phyloP scores from a whole-genome alignment of 1,140 invertebrate species.

The Drosophila sechellia region DNA sequence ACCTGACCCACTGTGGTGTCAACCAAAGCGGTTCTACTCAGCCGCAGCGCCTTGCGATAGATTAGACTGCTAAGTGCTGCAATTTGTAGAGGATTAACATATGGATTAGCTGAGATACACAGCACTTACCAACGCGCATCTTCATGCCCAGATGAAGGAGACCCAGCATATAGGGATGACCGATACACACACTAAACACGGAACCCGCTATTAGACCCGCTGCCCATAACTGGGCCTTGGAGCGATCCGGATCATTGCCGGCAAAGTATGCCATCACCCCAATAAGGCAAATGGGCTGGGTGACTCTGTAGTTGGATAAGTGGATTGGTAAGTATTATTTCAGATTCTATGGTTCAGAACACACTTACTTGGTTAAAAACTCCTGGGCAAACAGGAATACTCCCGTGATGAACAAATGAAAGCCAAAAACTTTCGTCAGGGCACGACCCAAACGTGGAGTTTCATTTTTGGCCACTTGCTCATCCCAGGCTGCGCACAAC shows the following conservation, averaged over 20 bases:
- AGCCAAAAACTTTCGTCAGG: conserved; percentile 60
- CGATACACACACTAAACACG: conserved; percentile 85
- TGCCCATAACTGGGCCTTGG: conserved; percentile 86
- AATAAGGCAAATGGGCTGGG: conserved; percentile 67
- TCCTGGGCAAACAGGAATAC: conserved; percentile 44
- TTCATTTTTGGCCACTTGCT: conserved; percentile 52
- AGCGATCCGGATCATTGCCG: conserved; percentile 43
- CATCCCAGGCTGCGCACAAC: conserved; percentile 65
- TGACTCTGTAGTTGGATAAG: conserved; percentile 18
- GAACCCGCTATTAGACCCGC: conserved; percentile 86
- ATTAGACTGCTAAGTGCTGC: conserved; percentile 88
- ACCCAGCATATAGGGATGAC: conserved; percentile 87
- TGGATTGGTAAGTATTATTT: not conserved
- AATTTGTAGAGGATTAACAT: not conserved
- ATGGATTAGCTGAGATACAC: not conserved
- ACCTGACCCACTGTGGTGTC: conserved; percentile 93
- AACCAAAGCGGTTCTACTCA: conserved; percentile 89
- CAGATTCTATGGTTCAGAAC: rapidly evolving
- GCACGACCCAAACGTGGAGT: conserved; percentile 53
- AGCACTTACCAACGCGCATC: conserved; percentile 72
- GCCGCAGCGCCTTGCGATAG: conserved; percentile 87
- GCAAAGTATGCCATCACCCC: conserved; percentile 69
- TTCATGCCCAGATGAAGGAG: conserved; percentile 85
- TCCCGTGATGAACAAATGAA: conserved; percentile 34
- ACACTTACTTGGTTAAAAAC: conserved; percentile 55